phyloP scores from a whole-genome alignment of 2,888 invertebrate genomes.

The Sepiola atlantica region DNA sequence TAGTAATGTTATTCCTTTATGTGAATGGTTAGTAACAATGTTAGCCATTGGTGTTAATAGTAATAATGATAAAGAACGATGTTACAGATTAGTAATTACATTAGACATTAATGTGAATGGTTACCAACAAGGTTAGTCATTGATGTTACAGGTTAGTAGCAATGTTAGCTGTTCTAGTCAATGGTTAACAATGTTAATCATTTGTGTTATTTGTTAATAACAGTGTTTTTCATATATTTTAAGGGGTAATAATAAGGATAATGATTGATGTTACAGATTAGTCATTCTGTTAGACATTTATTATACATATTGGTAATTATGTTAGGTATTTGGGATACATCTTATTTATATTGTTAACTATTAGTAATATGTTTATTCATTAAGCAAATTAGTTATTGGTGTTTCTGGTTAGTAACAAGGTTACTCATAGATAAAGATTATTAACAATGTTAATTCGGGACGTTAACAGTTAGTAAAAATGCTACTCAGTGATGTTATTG shows the following conservation, averaged over 20 bases:
- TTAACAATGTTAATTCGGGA: too few species aligned
- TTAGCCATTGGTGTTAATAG: background rate
- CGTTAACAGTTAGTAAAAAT: too few species aligned
- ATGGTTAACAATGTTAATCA: background rate
- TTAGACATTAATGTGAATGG: background rate
- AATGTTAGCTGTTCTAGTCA: background rate
- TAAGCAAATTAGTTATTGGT: too few species aligned
- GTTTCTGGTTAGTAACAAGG: too few species aligned
- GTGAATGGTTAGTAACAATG: background rate
- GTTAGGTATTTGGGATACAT: background rate
- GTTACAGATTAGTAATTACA: too few species aligned
- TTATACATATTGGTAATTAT: background rate
- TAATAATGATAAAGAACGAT: background rate
- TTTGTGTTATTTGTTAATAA: background rate
- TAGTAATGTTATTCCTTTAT: background rate
- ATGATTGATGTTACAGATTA: background rate
- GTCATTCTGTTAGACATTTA: background rate
- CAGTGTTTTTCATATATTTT: too few species aligned
- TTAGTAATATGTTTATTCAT: too few species aligned
- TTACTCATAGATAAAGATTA: too few species aligned
- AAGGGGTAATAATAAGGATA: background rate
- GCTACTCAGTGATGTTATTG: too few species aligned
- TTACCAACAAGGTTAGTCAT: background rate
- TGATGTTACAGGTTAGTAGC: background rate
- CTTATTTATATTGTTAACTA: background rate